Base-by-base conservation (phyloP, 35 echinoderm and acorn worm species). In the Apostichopus parvimensis region DNA sequence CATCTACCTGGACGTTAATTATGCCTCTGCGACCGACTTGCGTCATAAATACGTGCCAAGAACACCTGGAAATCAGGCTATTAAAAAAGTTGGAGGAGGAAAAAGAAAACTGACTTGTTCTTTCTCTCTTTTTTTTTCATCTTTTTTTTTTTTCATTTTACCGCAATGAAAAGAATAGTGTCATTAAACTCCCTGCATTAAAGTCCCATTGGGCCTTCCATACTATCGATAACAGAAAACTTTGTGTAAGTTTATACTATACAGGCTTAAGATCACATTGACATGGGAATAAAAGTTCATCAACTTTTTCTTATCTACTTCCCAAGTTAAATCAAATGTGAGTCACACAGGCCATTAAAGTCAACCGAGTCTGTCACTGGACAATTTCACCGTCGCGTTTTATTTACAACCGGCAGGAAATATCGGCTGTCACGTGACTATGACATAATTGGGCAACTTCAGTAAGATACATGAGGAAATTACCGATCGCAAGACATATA, bases 121-220 rank as follows among this genome's bases (percentile, higher is more conserved):
- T 68, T 17, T 66, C 64, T 68, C 18, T 68, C 18, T 18, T 4
- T 68, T 11, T 68, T 11, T 68, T 68, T 25, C 25, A 25, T 25
- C 26, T 28, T 28, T 28, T 60, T 61, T 61, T 61, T 1, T 61
- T 1, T 61, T 61, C 7, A 8, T 61, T 61, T 61, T 61, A 61
- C 58, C 58, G 58, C 58, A 61, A 61, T 61, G 58, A 61, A 60
- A 60, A 61, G 12, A 61, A 61, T 61, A 61, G 58, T 1, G 58
- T 61, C 58, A 12, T 61, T 45, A 75, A 75, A 75, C 71, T 75
- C 20, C 17, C 71, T 75, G 71, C 14, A 75, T 75, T 75, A 20
- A 75, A 75, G 71, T 75, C 71, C 71, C 71, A 75, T 75, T 75
- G 71, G 71, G 71, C 71, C 71, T 75, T 75, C 71, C 14, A 75